Base-by-base conservation (phyloP, 2,113 vertebrate species). In the Heliornis fulica region DNA sequence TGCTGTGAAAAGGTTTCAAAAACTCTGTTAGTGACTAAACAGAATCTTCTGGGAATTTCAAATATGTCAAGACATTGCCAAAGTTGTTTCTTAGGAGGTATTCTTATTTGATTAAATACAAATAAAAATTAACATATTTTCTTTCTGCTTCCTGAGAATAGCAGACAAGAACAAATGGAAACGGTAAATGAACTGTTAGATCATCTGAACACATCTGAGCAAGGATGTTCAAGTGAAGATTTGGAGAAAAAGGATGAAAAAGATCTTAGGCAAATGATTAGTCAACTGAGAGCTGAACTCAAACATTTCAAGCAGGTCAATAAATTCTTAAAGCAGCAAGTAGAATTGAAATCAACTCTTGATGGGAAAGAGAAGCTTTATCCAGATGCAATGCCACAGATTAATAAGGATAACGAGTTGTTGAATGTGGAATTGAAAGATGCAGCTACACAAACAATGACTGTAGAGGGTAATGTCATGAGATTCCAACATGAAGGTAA, bases 161-260 rank as follows among this genome's bases (percentile, higher is more conserved):
- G 94, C 94, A 97, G 97, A 84, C 96, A 98, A 63, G 97, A 97
- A 89, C 91, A 98, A 93, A 95, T 97, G 93, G 94, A 97, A 95
- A 95, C 70, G 81, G 90, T 98, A 50, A 87, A 70, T 61, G 93
- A 97, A 36, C 95, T 97, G 61, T 98, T 99, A 95, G 98, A 99
- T 89, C 98, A 95, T 65, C 96, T 95, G 28, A 95, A 97, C 18
- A 69, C 89, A 13, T 97, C 97, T 50, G 97, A 96, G 50, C 98
- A 98, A 94, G 98, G 97, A 70, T 98, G 96, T 92, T 95, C 95
- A 8, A 98, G 98, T 45, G 97, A 97, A 46, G 98, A 98, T 10
- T 95, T 79, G 25, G 98, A 98, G 93, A 96, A 98, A 36, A 98
- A 98, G 75, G 95, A 97, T 43, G 97, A 98, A 83, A 97, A 96